Evolutionary conservation across 2,113 vertebrate species (phyloP).

Genomic region (Pteropus alecto): DNA sequence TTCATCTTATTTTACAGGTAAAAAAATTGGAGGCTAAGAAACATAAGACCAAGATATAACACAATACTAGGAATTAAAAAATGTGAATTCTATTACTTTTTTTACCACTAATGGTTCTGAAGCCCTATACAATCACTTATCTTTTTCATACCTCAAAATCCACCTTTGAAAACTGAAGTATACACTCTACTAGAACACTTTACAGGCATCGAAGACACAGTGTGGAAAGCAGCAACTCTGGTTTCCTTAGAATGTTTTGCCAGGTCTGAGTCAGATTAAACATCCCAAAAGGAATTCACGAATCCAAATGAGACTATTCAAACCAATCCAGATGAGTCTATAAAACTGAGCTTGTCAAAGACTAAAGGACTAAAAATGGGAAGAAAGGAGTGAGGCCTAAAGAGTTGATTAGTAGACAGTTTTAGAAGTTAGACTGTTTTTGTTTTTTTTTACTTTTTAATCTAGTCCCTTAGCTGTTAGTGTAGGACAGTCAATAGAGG

Average conservation of each 20-base stretch:
- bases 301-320: not conserved
- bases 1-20: not conserved
- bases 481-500: not conserved
- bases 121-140: not conserved
- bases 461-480: not conserved
- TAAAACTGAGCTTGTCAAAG: not conserved
- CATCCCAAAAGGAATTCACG: not conserved
- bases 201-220: not conserved
- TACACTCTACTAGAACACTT: not conserved
- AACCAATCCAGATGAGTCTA: not conserved
- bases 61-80: not conserved
- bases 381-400: not conserved
- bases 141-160: not conserved
- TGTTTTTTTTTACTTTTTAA: not conserved
- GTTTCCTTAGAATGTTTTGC: not conserved
- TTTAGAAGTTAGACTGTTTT: not conserved
- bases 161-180: not conserved
- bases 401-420: not conserved
- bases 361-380: not conserved
- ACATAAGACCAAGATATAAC: not conserved
- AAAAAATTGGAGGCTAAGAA: not conserved
- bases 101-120: not conserved
- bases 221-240: not conserved
- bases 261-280: not conserved
- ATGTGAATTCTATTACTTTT: not conserved